phyloP scores from a whole-genome alignment of 1,140 invertebrate genomes.

The Micrasema minimum region DNA sequence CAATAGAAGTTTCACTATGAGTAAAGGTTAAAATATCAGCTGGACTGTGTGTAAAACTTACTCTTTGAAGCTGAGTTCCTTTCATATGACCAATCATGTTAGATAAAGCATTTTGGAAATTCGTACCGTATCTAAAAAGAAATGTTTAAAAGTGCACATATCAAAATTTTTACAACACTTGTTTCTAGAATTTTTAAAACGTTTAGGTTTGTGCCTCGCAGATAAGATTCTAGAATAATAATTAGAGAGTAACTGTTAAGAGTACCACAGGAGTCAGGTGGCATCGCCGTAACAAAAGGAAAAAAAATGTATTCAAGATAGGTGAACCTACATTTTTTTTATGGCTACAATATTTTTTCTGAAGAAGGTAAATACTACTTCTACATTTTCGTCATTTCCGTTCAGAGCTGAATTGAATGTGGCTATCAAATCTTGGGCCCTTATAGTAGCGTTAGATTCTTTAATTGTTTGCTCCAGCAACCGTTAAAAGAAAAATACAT shows the following conservation, averaged over 20 bases:
- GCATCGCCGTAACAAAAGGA: too few relatives aligned
- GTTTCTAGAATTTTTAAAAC: too few relatives aligned
- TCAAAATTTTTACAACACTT: too few relatives aligned
- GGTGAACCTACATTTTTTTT: conserved; percentile 58
- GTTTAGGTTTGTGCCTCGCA: too few relatives aligned
- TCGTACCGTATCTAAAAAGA: conserved; percentile 12
- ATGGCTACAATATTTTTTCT: conserved; percentile 57
- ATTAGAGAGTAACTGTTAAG: too few relatives aligned
- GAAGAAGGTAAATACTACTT: conserved; percentile 57
- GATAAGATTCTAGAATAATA: too few relatives aligned
- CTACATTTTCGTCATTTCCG: conserved; percentile 44
- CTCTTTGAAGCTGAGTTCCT: conserved; percentile 17
- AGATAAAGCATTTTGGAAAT: background rate
- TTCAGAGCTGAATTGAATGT: conserved; percentile 44
- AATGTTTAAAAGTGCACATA: too few relatives aligned
- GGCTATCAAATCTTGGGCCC: conserved; percentile 29
- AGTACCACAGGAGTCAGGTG: too few relatives aligned
- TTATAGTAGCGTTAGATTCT: conserved; percentile 10
- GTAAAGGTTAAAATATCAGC: too few relatives aligned
- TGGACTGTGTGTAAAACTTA: conserved; percentile 3
- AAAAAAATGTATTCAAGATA: too few relatives aligned
- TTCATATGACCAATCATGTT: conserved; percentile 15
- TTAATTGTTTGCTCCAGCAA: conserved; percentile 34
- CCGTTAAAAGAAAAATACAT: too few relatives aligned
- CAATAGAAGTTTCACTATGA: too few relatives aligned